A percentile compares a stretch with the other conserved stretches of the same genome.
phyloP scores from a whole-genome alignment of 2,113 vertebrate species.

The Cygnus buccinator region DNA sequence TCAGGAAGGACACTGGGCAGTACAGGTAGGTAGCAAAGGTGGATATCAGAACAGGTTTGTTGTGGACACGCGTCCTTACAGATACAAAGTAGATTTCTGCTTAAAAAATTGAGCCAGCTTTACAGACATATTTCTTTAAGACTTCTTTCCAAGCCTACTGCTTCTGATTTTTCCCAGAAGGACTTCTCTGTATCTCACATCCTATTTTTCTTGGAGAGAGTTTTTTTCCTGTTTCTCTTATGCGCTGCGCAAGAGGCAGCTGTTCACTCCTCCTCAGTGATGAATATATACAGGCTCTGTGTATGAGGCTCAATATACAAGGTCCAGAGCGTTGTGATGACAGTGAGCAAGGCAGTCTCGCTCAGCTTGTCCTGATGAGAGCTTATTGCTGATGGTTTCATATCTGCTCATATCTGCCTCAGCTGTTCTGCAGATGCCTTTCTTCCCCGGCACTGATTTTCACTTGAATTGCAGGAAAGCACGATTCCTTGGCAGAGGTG shows the following conservation, averaged over 20 bases:
- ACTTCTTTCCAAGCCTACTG: background rate
- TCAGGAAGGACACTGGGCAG: background rate
- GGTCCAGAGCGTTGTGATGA: conserved; percentile 1
- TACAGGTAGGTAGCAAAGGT: background rate
- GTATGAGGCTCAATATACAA: background rate
- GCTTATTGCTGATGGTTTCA: conserved; percentile 1
- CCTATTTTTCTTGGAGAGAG: background rate
- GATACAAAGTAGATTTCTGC: background rate
- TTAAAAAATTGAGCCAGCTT: background rate
- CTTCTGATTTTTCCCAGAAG: background rate
- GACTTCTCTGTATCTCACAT: background rate
- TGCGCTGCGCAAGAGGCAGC: background rate
- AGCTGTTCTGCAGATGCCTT: conserved; percentile 14
- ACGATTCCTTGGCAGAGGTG: background rate
- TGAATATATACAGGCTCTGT: background rate
- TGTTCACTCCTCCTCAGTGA: background rate
- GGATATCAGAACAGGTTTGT: background rate
- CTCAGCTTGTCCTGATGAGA: conserved; percentile 21
- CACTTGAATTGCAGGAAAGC: background rate
- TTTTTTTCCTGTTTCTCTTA: conserved; percentile 2
- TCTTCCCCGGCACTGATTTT: background rate
- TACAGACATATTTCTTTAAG: background rate
- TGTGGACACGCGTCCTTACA: background rate
- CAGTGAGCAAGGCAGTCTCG: background rate
- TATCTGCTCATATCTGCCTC: conserved; percentile 5